These are phyloP conservation scores for Gambusia affinis DNA, from an alignment of 2,113 vertebrate genomes.

Conservation along the genomic window DNA sequence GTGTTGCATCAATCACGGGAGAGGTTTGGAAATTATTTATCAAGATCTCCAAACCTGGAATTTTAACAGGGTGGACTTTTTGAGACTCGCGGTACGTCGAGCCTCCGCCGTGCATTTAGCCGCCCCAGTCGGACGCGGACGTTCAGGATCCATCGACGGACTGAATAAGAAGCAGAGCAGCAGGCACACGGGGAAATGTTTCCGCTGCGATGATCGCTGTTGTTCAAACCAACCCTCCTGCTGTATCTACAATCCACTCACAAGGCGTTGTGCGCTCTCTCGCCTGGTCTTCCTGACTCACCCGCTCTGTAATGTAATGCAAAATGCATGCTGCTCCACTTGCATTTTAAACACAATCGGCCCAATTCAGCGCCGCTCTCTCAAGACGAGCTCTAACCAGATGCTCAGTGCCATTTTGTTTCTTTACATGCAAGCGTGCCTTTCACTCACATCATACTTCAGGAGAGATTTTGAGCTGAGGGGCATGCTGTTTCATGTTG, in stretches of 20 bases:
- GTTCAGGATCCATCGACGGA: slow-evolving; percentile 14
- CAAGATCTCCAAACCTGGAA: too few species aligned
- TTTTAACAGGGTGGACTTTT: too few species aligned
- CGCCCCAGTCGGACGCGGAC: slow-evolving; percentile 8
- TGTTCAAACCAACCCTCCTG: slow-evolving; percentile 15
- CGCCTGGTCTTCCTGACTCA: slow-evolving; percentile 64
- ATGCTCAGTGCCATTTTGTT: slow-evolving; percentile 68
- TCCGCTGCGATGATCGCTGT: slow-evolving; percentile 8
- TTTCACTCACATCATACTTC: slow-evolving; percentile 59
- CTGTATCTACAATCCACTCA: slow-evolving; percentile 16
- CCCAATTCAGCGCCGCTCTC: slow-evolving; percentile 49
- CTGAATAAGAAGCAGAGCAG: slow-evolving; percentile 11
- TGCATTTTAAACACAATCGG: slow-evolving; percentile 70
- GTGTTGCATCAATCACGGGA: too few species aligned
- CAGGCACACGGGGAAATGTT: not conserved
- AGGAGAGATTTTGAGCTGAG: slow-evolving; percentile 68
- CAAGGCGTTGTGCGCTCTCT: slow-evolving; percentile 40
- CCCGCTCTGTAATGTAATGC: slow-evolving; percentile 64
- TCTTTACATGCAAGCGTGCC: slow-evolving; percentile 48
- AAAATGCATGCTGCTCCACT: slow-evolving; percentile 75
- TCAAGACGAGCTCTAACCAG: slow-evolving; percentile 58
- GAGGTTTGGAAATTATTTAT: too few species aligned
- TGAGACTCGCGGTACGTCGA: slow-evolving; percentile 5
- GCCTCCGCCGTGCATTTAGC: slow-evolving; percentile 4
- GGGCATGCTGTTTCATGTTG: slow-evolving; percentile 67